Evolutionary conservation across 2,888 invertebrate genomes (phyloP).

Genomic region (Monoplex corrugatus): DNA sequence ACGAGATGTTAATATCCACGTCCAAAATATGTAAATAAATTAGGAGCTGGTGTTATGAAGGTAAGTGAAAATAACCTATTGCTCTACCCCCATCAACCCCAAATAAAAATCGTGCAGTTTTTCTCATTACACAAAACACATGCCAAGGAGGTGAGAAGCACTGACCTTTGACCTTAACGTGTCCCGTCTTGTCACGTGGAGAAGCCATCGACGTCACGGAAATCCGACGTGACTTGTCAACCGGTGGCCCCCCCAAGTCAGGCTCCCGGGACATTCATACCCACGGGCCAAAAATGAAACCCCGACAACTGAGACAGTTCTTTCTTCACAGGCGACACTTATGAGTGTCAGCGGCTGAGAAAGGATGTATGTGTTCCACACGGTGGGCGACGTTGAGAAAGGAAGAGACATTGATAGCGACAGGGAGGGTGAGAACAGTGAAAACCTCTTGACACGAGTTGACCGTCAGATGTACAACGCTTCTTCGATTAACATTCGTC

Average conservation of each 20-base stretch:
- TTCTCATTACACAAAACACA: no score
- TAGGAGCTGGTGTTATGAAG: no score
- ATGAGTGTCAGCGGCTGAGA: neutral
- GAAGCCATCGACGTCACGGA: neutral
- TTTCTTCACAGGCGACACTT: neutral
- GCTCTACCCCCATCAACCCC: no score
- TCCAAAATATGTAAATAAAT: no score
- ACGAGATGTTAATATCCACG: no score
- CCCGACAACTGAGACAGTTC: neutral
- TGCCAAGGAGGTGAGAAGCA: neutral
- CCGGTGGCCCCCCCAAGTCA: neutral
- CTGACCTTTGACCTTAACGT: neutral
- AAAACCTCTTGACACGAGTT: neutral
- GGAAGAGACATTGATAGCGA: constrained; percentile 15
- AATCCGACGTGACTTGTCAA: neutral
- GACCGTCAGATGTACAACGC: no score
- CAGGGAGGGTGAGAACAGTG: no score
- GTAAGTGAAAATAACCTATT: no score
- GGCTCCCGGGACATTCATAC: neutral
- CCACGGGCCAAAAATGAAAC: neutral
- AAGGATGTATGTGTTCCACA: neutral
- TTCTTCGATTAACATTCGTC: no score
- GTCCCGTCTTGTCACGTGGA: neutral
- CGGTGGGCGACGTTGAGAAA: neutral
- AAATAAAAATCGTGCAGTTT: no score